Percentiles rank a stretch among this genome's conserved stretches.
These are phyloP conservation scores for Clepsis dumicolana DNA, from an alignment of 2,888 invertebrate genomes.

Conservation along the genomic window DNA sequence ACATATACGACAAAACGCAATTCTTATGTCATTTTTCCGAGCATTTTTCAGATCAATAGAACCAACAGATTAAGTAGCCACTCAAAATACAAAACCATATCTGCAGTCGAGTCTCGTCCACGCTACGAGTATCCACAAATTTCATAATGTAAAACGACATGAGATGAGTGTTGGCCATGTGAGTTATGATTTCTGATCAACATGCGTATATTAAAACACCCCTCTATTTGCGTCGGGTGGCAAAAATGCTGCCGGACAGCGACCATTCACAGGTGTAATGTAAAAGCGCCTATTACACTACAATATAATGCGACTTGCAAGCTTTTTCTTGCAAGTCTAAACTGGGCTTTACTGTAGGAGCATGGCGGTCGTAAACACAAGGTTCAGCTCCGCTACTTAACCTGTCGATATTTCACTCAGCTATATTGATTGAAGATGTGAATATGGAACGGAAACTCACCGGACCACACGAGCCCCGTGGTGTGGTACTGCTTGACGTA, in stretches of 20 bases:
- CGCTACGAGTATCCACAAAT: slow-evolving; percentile 9
- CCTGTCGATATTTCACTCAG: background rate
- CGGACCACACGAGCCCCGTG: slow-evolving; percentile 98
- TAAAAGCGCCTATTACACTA: too few relatives aligned
- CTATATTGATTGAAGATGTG: background rate
- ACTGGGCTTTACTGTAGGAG: too few relatives aligned
- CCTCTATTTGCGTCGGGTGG: background rate
- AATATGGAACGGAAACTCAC: slow-evolving; percentile 71
- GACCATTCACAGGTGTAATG: too few relatives aligned
- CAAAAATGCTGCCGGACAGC: background rate
- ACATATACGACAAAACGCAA: background rate
- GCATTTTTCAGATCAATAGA: slow-evolving; percentile 26
- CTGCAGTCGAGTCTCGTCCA: slow-evolving; percentile 12
- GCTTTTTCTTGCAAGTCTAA: too few relatives aligned
- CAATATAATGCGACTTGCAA: too few relatives aligned
- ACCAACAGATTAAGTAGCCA: slow-evolving; percentile 21
- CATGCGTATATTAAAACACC: background rate
- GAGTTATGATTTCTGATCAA: slow-evolving; percentile 8
- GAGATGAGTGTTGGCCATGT: background rate
- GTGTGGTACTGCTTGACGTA: slow-evolving; percentile 98
- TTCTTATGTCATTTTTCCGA: slow-evolving; percentile 18
- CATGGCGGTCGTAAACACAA: background rate
- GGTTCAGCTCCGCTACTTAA: background rate
- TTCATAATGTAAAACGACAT: slow-evolving; percentile 23
- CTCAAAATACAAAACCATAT: slow-evolving; percentile 26